Percentiles rank a stretch among this genome's conserved stretches.
phyloP scores from a whole-genome alignment of 2,113 vertebrate genomes.

The Monopterus albus region DNA sequence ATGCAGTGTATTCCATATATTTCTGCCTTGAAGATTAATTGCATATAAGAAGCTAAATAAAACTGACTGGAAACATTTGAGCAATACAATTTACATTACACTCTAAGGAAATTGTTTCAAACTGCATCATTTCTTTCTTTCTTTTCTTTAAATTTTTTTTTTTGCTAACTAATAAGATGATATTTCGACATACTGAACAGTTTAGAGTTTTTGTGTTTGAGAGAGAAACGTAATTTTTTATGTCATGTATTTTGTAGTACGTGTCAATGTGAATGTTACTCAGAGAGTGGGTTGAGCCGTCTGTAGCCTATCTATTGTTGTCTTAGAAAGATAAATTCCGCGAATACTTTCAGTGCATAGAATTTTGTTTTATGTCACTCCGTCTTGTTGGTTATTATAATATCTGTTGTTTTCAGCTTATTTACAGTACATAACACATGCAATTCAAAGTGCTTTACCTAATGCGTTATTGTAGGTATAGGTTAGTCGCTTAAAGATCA shows the following conservation, averaged over 20 bases:
- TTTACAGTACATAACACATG: neutral
- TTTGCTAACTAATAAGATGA: slow-evolving; percentile 14
- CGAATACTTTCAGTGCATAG: neutral
- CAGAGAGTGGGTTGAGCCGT: neutral
- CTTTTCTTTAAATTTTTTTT: neutral
- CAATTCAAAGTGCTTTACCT: neutral
- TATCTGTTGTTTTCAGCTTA: neutral
- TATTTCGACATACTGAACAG: slow-evolving; percentile 13
- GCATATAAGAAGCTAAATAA: slow-evolving; percentile 16
- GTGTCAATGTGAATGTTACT: neutral
- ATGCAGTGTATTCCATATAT: slow-evolving; percentile 53
- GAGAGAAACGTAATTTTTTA: neutral
- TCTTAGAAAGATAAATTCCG: neutral
- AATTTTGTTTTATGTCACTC: neutral
- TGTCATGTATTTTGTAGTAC: neutral
- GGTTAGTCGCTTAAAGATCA: neutral
- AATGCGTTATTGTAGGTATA: neutral
- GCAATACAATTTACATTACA: slow-evolving; percentile 37
- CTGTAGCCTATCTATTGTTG: neutral
- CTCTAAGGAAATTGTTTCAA: neutral
- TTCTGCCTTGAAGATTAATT: slow-evolving; percentile 53
- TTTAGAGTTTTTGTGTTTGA: neutral
- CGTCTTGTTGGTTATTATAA: neutral
- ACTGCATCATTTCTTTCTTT: slow-evolving; percentile 3
- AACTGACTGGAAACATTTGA: slow-evolving; percentile 42